These are phyloP conservation scores for Agapetus fuscipes DNA, from an alignment of 2,888 invertebrate genomes.

Conservation along the genomic window DNA sequence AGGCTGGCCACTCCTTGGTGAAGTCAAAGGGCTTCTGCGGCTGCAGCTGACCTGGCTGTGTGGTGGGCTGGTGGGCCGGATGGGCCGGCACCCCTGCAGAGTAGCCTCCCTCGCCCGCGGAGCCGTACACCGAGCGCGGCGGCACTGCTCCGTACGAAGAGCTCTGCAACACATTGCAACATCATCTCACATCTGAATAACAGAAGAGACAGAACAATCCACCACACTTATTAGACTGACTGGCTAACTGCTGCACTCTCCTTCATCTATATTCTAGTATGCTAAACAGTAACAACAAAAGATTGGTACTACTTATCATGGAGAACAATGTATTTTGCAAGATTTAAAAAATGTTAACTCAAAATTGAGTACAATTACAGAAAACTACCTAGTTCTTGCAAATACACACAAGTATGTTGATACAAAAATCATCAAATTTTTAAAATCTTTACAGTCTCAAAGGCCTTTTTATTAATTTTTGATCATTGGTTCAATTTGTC, in stretches of 20 bases:
- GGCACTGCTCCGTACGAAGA: constrained; percentile 44
- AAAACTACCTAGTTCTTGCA: no score
- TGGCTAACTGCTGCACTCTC: constrained; percentile 7
- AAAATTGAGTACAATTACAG: no score
- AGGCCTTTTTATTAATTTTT: no score
- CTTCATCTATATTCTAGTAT: no score
- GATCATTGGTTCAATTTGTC: no score
- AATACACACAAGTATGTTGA: no score
- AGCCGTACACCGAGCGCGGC: constrained; percentile 35
- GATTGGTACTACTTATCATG: no score
- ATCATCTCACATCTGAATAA: constrained; percentile 20
- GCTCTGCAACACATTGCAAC: constrained; percentile 32
- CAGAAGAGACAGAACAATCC: neutral
- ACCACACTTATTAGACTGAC: constrained; percentile 3
- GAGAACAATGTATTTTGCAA: no score
- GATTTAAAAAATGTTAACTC: no score
- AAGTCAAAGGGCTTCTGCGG: constrained; percentile 49
- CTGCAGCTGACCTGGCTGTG: constrained; percentile 37
- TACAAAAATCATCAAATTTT: no score
- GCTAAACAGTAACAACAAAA: no score
- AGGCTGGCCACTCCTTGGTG: constrained; percentile 49
- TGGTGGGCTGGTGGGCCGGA: constrained; percentile 24
- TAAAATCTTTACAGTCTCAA: no score
- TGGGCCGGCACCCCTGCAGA: constrained; percentile 29
- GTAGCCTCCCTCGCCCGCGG: constrained; percentile 33